phyloP scores from a whole-genome alignment of 2,888 invertebrate genomes.

The Diaperis boleti region DNA sequence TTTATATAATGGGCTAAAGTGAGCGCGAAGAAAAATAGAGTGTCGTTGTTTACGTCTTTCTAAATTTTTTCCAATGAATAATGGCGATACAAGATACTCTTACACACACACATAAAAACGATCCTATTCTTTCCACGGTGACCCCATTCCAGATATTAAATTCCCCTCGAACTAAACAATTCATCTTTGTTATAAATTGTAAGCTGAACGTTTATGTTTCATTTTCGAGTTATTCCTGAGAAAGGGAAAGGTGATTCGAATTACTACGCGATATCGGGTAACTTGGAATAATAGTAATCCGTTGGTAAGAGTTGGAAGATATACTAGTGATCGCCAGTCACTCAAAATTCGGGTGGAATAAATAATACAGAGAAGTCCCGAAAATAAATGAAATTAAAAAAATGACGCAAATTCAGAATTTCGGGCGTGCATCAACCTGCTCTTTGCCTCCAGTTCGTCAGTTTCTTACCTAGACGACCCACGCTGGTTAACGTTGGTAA shows the following conservation, averaged over 20 bases:
- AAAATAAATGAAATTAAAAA: no score
- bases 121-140: not conserved
- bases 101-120: constrained; percentile 5
- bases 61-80: constrained; percentile 8
- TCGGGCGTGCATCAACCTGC: no score
- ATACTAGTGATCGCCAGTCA: no score
- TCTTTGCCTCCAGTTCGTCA: no score
- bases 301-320: no score
- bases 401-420: no score
- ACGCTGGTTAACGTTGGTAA: no score
- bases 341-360: no score
- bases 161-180: constrained; percentile 5
- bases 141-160: constrained; percentile 13
- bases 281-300: no score
- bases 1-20: constrained; percentile 9
- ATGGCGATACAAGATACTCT: constrained; percentile 4
- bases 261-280: not conserved
- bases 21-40: constrained; percentile 1
- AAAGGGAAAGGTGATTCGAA: constrained; percentile 14
- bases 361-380: no score
- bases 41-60: constrained; percentile 12
- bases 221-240: constrained; percentile 8
- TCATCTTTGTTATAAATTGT: constrained; percentile 8
- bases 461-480: no score
- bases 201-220: not conserved